A percentile compares a stretch with the other conserved stretches of the same genome.
These are phyloP conservation scores for Chionis minor DNA, from an alignment of 2,113 vertebrate species.

Conservation along the genomic window DNA sequence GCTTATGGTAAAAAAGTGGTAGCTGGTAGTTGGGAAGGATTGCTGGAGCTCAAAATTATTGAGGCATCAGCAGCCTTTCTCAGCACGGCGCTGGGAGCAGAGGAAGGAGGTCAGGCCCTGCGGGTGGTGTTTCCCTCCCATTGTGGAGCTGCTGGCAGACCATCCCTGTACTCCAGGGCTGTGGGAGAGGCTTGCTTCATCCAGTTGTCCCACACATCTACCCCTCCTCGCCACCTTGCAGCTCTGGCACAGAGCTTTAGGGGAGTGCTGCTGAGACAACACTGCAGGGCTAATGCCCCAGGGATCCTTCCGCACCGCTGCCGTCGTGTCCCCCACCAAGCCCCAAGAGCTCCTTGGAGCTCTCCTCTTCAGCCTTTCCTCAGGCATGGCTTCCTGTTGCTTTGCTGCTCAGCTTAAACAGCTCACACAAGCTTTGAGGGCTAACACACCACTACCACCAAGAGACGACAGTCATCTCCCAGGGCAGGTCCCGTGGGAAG, in stretches of 20 bases:
- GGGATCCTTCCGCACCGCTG: neutral
- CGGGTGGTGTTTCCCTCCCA: neutral
- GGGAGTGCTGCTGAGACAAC: neutral
- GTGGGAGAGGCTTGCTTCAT: neutral
- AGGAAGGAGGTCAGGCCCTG: neutral
- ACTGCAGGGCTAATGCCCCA: neutral
- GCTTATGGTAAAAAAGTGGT: neutral
- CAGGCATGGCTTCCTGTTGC: neutral
- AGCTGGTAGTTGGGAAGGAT: neutral
- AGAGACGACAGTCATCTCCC: neutral
- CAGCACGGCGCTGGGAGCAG: neutral
- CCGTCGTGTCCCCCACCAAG: accelerated
- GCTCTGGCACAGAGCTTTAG: neutral
- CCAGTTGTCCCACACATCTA: accelerated
- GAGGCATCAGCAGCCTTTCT: neutral
- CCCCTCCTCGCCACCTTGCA: neutral
- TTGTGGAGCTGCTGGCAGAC: neutral
- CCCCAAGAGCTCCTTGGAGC: neutral
- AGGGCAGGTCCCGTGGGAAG: neutral
- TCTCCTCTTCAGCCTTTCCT: neutral
- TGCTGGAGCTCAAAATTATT: neutral
- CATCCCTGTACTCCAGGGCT: neutral
- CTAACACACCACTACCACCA: neutral
- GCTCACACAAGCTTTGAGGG: neutral
- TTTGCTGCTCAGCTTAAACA: neutral